Base-by-base conservation (phyloP, 2,888 invertebrate genomes). In the Zaprionus obscuricornis region DNA sequence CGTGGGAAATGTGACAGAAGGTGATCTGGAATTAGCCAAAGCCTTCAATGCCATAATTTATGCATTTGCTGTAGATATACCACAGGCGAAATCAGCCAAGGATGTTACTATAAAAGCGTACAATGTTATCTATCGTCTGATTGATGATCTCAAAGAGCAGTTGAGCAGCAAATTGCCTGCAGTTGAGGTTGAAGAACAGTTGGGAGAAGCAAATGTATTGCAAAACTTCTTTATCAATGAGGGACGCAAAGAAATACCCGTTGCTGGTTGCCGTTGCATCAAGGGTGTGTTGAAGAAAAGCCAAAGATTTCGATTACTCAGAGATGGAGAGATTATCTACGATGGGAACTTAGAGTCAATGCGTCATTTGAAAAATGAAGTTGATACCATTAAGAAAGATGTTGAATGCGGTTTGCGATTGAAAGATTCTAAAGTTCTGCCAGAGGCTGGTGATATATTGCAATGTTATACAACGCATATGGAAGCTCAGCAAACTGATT, bases 41-140 rank as follows among this genome's bases (percentile, higher is more conserved):
- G 88, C 93, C 0, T 96, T 96, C 84, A 89, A 94, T 71, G 97
- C 95, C 0, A 92, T 95, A 3, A 93, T 98, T 63, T 98, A 97
- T 91, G 94, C 95, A 1, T 99, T 99, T 91, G 97, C 98, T 89
- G 94, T 96, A 20, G 92, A 92, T 1, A 89, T 92, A 16, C 91
- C 92, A 0, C 76, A 85, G 10, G 13, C 20, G 3, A 90, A 90
- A 43, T 34, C 55, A 0, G 49, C 70, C 1, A 89, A 89, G 7
- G 89, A 90, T 11, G 92, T 98, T 2, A 58, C 89, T 0, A 90
- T 98, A 22, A 93, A 93, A 81, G 89, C 92, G 33, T 94, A 94
- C 89, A 98, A 98, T 90, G 94, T 99, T 18, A 99, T 99, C 75
- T 99, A 99, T 90, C 94, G 95, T 67, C 91, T 99, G 59, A 93